These are phyloP conservation scores for Spermophilus dauricus DNA, from an alignment of 2,113 vertebrate species.

Conservation along the genomic window DNA sequence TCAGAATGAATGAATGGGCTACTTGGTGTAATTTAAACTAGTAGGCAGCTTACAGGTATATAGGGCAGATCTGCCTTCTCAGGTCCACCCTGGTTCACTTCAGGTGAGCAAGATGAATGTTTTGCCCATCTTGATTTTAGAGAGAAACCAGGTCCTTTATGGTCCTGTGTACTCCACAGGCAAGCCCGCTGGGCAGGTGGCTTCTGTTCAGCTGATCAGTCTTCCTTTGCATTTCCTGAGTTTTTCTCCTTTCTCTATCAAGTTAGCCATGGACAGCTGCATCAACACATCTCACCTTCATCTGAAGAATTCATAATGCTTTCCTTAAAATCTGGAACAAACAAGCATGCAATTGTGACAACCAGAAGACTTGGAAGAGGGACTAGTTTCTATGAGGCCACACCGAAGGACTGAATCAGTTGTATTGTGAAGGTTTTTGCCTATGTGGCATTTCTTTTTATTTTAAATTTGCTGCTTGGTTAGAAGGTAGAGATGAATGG, in stretches of 20 bases:
- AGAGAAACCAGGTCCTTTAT: neutral
- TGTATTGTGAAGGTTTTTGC: neutral
- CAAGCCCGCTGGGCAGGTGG: neutral
- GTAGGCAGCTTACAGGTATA: neutral
- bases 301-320: neutral
- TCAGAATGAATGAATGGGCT: neutral
- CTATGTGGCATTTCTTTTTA: neutral
- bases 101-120: neutral
- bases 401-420: neutral
- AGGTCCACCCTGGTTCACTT: neutral
- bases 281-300: neutral
- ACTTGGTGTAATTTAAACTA: neutral
- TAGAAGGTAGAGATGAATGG: neutral
- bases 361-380: neutral
- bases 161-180: neutral
- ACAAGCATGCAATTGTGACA: neutral
- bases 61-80: neutral
- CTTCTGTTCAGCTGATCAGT: neutral
- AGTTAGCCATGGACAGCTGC: neutral
- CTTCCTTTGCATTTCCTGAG: neutral
- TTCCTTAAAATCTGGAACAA: conserved; percentile 13
- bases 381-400: neutral
- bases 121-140: neutral
- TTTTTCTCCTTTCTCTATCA: neutral
- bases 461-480: conserved; percentile 7